Evolutionary conservation across 64 coral and sea anemone species (phyloP).

Genomic region (Platygyra sinensis): DNA sequence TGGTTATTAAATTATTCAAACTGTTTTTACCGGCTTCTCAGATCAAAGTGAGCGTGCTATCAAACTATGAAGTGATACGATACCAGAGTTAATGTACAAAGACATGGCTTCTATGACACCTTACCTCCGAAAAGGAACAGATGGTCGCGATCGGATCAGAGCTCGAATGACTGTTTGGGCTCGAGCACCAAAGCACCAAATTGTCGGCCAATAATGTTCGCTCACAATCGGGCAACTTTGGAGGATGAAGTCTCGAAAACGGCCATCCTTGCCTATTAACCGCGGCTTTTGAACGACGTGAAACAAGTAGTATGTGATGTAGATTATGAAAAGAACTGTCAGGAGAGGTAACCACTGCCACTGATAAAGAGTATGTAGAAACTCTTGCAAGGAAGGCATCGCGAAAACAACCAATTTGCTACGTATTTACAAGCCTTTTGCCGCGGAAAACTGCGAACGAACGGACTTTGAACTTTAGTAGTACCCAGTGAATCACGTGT

Average conservation of each 20-base stretch:
- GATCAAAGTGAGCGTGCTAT: neutral
- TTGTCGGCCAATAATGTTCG: constrained; percentile 80
- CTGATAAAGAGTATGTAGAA: constrained; percentile 70
- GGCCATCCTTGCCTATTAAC: constrained; percentile 82
- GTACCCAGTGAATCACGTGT: neutral
- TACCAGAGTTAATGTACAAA: neutral
- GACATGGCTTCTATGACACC: neutral
- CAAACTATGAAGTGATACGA: neutral
- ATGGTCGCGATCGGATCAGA: constrained; percentile 72
- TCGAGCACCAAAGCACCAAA: constrained; percentile 88
- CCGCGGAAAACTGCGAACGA: neutral
- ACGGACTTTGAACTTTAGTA: neutral
- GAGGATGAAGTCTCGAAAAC: constrained; percentile 73
- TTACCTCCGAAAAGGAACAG: constrained; percentile 85
- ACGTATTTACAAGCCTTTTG: neutral
- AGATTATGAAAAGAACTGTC: constrained; percentile 52
- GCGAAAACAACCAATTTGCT: neutral
- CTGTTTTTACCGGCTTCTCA: no score
- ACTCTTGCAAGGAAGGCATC: constrained; percentile 40
- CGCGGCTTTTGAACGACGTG: constrained; percentile 83
- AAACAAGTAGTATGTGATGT: constrained; percentile 80
- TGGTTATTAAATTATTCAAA: no score
- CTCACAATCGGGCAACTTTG: constrained; percentile 74
- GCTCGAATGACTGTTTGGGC: constrained; percentile 86
- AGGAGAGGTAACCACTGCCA: constrained; percentile 89